Percentiles rank a stretch among this genome's conserved stretches.
Conservation (phyloP, 2,888 invertebrate species). For the Andrena bicolor region DNA sequence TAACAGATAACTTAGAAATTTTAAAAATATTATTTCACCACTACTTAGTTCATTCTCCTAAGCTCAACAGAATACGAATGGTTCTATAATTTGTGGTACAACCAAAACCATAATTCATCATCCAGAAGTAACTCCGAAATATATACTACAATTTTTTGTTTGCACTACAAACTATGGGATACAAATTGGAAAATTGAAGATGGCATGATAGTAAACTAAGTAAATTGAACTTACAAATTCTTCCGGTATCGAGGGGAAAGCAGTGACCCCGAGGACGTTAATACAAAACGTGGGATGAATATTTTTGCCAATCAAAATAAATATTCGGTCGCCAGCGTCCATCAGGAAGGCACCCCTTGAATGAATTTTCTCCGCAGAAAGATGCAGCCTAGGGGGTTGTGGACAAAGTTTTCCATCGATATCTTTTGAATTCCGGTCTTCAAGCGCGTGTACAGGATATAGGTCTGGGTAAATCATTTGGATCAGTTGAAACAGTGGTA, state of each 20-base stretch:
- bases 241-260: conserved; percentile 91
- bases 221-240: conserved; percentile 86
- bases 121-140: too few species aligned
- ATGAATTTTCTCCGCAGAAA: conserved; percentile 95
- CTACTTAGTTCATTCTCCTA: too few species aligned
- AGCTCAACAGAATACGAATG: too few species aligned
- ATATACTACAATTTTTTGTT: too few species aligned
- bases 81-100: too few species aligned
- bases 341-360: conserved; percentile 95
- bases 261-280: conserved; percentile 91
- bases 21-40: neutral
- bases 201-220: too few species aligned
- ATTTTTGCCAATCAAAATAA: conserved; percentile 93
- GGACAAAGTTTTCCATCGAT: conserved; percentile 85
- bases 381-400: conserved; percentile 92
- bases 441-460: conserved; percentile 93
- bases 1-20: neutral
- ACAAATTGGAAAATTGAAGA: too few species aligned
- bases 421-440: conserved; percentile 85
- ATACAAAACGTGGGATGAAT: conserved; percentile 91
- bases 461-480: conserved; percentile 96
- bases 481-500: conserved; percentile 93
- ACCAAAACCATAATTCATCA: too few species aligned
- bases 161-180: too few species aligned
- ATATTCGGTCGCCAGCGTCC: conserved; percentile 94